Evolutionary conservation across 2,113 vertebrate genomes (phyloP).

Genomic region (Delphinus delphis): DNA sequence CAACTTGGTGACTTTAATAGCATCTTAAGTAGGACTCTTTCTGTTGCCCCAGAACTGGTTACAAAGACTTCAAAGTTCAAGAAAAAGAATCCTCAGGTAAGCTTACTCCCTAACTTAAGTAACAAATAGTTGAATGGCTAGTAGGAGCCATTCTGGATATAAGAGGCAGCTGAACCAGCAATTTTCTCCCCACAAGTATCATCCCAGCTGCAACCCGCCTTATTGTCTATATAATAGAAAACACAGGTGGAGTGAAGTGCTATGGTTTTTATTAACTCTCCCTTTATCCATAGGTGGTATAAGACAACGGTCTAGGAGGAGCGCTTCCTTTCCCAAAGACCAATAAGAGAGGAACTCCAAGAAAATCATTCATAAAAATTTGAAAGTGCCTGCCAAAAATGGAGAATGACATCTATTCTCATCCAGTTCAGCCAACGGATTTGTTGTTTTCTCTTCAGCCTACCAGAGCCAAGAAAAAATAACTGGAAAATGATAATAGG

Average conservation of each 20-base stretch:
- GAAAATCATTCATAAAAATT: not conserved
- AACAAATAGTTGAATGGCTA: constrained; percentile 27
- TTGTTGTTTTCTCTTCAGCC: not conserved
- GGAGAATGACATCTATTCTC: not conserved
- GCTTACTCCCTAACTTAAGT: constrained; percentile 29
- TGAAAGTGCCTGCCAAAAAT: not conserved
- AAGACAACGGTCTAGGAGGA: not conserved
- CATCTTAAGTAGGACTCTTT: not conserved
- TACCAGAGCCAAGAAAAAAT: not conserved
- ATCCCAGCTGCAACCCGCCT: not conserved
- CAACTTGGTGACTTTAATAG: not conserved
- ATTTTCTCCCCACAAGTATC: not conserved
- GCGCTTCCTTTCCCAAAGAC: not conserved
- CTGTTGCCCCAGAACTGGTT: not conserved
- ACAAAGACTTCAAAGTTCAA: constrained; percentile 6
- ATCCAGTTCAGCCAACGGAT: not conserved
- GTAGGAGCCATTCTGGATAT: not conserved
- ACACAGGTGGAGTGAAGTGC: not conserved
- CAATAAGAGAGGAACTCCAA: not conserved
- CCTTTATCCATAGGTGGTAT: not conserved
- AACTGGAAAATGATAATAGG: not conserved
- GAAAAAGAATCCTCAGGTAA: constrained; percentile 11
- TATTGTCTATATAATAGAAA: not conserved
- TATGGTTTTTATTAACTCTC: not conserved
- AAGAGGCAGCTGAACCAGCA: constrained; percentile 17